These are phyloP conservation scores for Procavia capensis DNA, from an alignment of 2,113 vertebrate species.

Conservation along the genomic window DNA sequence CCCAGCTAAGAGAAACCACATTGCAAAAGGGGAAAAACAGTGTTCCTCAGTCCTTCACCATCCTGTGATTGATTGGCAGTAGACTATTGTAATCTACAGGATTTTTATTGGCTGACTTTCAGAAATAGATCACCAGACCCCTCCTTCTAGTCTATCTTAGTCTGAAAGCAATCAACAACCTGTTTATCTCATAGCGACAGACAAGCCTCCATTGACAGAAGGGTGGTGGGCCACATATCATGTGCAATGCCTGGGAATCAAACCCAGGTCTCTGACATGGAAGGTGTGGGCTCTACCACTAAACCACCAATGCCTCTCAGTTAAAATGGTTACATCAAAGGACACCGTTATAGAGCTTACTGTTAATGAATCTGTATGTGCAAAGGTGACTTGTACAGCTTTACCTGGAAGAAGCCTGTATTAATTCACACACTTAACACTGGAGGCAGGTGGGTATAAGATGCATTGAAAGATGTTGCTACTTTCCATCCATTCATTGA, in stretches of 20 bases:
- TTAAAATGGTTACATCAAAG: neutral
- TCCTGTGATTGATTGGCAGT: neutral
- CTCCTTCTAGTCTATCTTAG: neutral
- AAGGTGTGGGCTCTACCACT: neutral
- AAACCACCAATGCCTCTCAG: no score
- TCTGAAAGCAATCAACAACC: neutral
- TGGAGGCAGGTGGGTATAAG: neutral
- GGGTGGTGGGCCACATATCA: neutral
- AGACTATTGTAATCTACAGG: neutral
- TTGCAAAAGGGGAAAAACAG: neutral
- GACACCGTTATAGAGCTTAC: neutral
- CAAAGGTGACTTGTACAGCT: neutral
- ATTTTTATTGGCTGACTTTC: neutral
- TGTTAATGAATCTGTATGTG: neutral
- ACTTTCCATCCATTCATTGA: neutral
- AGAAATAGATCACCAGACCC: neutral
- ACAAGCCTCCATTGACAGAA: neutral
- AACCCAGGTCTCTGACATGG: neutral
- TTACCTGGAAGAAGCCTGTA: neutral
- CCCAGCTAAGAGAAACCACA: neutral
- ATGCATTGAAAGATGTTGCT: neutral
- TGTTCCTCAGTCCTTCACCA: neutral
- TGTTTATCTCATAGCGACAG: neutral
- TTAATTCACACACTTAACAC: neutral
- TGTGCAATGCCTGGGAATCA: neutral